Evolutionary conservation across 2,888 invertebrate species (phyloP).

Genomic region (Tinea semifulvella): DNA sequence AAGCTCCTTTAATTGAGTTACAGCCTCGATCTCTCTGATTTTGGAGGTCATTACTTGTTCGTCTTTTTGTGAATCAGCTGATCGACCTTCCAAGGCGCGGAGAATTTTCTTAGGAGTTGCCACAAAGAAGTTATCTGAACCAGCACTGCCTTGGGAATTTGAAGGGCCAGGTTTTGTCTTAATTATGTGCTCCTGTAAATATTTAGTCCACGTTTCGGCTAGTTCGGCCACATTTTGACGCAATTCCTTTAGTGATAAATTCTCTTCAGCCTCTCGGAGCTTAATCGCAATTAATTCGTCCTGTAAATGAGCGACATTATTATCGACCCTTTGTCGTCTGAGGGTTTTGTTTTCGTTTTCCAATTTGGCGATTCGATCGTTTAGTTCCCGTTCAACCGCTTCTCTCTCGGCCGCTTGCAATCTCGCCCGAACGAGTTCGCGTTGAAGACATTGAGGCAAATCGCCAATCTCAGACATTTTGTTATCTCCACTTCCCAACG

Average conservation of each 20-base stretch:
- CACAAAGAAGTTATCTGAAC: slow-evolving; percentile 26
- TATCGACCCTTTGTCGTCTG: slow-evolving; percentile 91
- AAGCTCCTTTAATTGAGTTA: slow-evolving; percentile 94
- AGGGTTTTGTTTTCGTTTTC: slow-evolving; percentile 95
- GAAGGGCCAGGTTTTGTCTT: not conserved
- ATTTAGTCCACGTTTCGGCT: slow-evolving; percentile 88
- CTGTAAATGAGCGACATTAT: slow-evolving; percentile 93
- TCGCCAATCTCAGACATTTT: slow-evolving; percentile 78
- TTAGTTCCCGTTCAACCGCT: slow-evolving; percentile 87
- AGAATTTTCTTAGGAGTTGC: slow-evolving; percentile 88
- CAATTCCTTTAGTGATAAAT: slow-evolving; percentile 94
- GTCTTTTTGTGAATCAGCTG: slow-evolving; percentile 82
- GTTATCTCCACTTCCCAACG: slow-evolving; percentile 76
- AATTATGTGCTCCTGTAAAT: slow-evolving; percentile 66
- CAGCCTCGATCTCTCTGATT: slow-evolving; percentile 91
- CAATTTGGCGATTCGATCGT: slow-evolving; percentile 85
- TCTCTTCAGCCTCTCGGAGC: slow-evolving; percentile 96
- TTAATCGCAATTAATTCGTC: slow-evolving; percentile 98
- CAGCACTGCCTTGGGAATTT: not conserved
- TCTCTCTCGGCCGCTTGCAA: slow-evolving; percentile 92
- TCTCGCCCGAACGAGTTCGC: slow-evolving; percentile 92
- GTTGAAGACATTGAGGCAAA: slow-evolving; percentile 91
- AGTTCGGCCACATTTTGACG: slow-evolving; percentile 89
- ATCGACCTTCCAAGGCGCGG: slow-evolving; percentile 82
- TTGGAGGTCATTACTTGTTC: slow-evolving; percentile 96